Evolutionary conservation across 2,888 invertebrate genomes (phyloP), one percentile per base, ranked within the genome.

Genomic region (Rotaria sp.): DNA sequence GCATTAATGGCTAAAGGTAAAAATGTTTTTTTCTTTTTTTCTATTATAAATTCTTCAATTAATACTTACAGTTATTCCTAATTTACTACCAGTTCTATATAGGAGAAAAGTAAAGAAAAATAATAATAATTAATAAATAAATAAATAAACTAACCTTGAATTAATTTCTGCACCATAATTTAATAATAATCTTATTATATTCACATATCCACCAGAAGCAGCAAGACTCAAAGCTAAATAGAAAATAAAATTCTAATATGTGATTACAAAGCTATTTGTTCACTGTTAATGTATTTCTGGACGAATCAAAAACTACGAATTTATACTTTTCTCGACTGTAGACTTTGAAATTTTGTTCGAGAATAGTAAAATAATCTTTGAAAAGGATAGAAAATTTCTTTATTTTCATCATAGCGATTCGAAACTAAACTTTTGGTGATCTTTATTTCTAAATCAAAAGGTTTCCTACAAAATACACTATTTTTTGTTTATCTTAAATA

Each of bases 91-190:
- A 7, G 85, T 85, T n/a, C 87, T 80, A 45, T 15, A 18, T 3
- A 50, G 50, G 35, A 67, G 30, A 30, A 30, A 8, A 35, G 18
- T 1, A 18, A 21, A 35, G 8, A 35, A 35, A 35, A 13, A 18
- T 21, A 30, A 11, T 15, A 67, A 15, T 38, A 35, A 11, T 21
- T 21, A 30, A 21, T 18, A 8, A 21, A 8, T 67, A 35, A 18
- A 35, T 18, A 13, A 30, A 59, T 2, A 30, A 52, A 84, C 52
- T 7, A 21, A 84, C 50, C 84, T 30, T 24, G 87, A 87, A 91
- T 99, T 98, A 89, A 99, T 94, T 90, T 97, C 96, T n/a, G 97
- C 97, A 88, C 95, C 95, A 91, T 95, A 94, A 91, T 96, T 96
- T 87, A 99, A 92, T 13, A 99, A 93, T 89, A 96, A 95, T 89